Conservation (phyloP, 53 echinoderm and acorn worm species). For the Crossaster papposus region DNA sequence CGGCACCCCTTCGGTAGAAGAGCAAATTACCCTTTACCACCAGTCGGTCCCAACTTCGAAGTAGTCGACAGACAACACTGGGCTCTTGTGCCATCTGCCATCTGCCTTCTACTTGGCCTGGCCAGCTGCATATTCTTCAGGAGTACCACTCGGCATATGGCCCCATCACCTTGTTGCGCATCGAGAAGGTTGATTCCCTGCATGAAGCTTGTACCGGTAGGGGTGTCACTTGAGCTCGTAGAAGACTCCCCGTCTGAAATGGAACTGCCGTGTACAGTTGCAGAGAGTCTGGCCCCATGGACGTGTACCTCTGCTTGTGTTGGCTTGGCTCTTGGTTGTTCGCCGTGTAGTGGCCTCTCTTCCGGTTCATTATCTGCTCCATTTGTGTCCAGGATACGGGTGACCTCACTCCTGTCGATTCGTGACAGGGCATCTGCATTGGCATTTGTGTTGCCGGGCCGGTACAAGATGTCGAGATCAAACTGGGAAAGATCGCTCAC, state of each 20-base stretch:
- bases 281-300: no score
- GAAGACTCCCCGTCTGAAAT: no score
- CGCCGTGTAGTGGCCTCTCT: no score
- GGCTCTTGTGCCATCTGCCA: not conserved
- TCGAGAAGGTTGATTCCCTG: no score
- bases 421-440: constrained; percentile 42
- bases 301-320: no score
- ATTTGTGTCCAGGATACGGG: not conserved
- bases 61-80: not conserved
- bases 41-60: not conserved
- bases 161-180: not conserved
- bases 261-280: no score
- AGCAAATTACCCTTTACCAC: not conserved
- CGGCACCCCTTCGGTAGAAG: not conserved
- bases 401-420: constrained; percentile 19
- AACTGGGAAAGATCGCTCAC: constrained; percentile 14
- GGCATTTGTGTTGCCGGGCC: not conserved
- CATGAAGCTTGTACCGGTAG: not conserved
- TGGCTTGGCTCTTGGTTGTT: not conserved
- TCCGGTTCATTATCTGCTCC: not conserved
- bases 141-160: not conserved
- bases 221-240: not conserved
- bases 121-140: not conserved
- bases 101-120: not conserved
- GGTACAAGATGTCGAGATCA: constrained; percentile 25